Percentiles rank a stretch among this genome's conserved stretches.
Conservation (phyloP, 2,113 vertebrate species). For the Genyomyrus donnyi region DNA sequence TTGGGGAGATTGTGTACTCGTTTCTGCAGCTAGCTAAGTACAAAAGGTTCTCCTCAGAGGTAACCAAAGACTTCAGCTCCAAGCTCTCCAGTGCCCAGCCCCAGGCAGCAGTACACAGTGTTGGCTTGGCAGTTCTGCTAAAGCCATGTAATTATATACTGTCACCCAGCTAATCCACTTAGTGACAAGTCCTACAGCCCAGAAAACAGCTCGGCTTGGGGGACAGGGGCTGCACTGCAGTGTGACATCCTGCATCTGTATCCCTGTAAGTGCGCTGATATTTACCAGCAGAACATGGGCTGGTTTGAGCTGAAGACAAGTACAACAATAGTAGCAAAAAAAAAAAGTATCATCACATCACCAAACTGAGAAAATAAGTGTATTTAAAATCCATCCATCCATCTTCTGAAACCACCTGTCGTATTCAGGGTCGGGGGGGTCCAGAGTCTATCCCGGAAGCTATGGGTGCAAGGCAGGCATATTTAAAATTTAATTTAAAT, state of each 20-base stretch:
- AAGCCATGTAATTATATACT: conserved; percentile 24
- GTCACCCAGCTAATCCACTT: conserved; percentile 15
- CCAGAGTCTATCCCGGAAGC: too few relatives aligned
- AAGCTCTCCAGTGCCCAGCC: background rate
- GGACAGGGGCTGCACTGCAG: background rate
- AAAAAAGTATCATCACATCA: background rate
- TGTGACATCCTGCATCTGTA: background rate
- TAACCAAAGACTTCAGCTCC: background rate
- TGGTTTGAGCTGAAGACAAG: background rate
- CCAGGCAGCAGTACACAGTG: background rate
- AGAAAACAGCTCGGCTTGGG: background rate
- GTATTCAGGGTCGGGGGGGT: too few relatives aligned
- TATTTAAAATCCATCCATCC: background rate
- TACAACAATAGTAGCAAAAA: background rate
- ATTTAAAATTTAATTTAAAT: background rate
- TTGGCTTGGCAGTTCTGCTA: background rate
- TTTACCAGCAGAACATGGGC: background rate
- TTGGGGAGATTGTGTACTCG: background rate
- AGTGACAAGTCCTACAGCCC: background rate
- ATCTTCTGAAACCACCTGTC: too few relatives aligned
- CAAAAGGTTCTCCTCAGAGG: background rate
- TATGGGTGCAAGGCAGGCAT: too few relatives aligned
- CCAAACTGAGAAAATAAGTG: background rate
- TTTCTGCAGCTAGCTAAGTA: background rate
- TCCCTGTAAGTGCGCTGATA: background rate